A percentile compares a stretch with the other conserved stretches of the same genome.
These are phyloP conservation scores for Eulemur macaco DNA, from an alignment of 2,113 vertebrate genomes.

Conservation along the genomic window DNA sequence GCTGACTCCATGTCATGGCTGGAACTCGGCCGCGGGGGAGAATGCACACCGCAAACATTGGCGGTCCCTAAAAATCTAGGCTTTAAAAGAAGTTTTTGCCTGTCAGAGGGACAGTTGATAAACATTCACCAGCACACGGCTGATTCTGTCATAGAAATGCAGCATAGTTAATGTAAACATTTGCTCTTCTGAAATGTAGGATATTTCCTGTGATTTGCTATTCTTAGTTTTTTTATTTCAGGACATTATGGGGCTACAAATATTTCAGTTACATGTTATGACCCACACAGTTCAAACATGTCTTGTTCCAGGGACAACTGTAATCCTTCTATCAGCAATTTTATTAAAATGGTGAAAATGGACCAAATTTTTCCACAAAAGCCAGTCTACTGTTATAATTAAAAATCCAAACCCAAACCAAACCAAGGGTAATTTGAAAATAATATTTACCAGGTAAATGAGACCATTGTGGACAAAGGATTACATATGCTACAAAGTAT, in stretches of 20 bases:
- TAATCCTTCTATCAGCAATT: background rate
- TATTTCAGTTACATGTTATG: too few species aligned
- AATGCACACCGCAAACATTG: too few species aligned
- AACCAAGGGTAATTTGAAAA: background rate
- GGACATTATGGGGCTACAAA: too few species aligned
- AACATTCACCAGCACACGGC: background rate
- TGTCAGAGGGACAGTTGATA: background rate
- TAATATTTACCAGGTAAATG: background rate
- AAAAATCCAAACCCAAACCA: background rate
- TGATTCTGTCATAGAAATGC: rapidly evolving
- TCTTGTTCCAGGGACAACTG: background rate
- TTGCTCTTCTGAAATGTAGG: background rate
- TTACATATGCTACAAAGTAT: background rate
- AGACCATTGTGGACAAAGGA: background rate
- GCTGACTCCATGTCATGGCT: too few species aligned
- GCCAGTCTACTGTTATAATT: background rate
- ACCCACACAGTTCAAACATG: background rate
- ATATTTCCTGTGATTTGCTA: background rate
- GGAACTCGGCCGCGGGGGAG: background rate
- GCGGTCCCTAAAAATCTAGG: too few species aligned
- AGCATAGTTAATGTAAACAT: background rate
- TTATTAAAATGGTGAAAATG: background rate
- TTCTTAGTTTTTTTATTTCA: too few species aligned
- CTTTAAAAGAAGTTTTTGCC: background rate
- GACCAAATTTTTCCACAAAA: background rate